These are phyloP conservation scores for Euclidia mi DNA, from an alignment of 2,888 invertebrate genomes.

Conservation along the genomic window DNA sequence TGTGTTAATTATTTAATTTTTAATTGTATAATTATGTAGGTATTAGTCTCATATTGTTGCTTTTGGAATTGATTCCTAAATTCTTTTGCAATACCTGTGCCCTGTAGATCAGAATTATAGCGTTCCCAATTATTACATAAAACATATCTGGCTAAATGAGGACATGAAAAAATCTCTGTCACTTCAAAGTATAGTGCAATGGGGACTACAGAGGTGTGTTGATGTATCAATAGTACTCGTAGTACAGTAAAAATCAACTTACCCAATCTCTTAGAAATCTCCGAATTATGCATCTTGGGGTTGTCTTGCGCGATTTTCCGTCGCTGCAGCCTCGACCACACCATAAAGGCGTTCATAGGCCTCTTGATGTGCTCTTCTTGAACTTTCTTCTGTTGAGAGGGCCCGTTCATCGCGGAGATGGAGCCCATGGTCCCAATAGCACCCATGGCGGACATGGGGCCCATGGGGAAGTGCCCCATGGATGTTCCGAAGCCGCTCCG, in stretches of 20 bases:
- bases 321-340: slow-evolving; percentile 98
- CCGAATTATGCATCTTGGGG: slow-evolving; percentile 99
- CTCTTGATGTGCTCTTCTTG: slow-evolving; percentile 97
- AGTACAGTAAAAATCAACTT: slow-evolving; percentile 75
- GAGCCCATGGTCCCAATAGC: slow-evolving; percentile 89
- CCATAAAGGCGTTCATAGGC: slow-evolving; percentile 99
- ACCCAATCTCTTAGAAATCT: slow-evolving; percentile 98
- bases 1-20: no score
- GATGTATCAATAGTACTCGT: no score
- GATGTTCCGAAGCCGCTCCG: slow-evolving; percentile 91
- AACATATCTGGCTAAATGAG: no score
- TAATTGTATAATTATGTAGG: no score
- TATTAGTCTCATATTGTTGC: no score
- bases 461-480: slow-evolving; percentile 90
- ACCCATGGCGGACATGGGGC: slow-evolving; percentile 89
- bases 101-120: no score
- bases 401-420: slow-evolving; percentile 90
- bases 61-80: no score
- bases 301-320: slow-evolving; percentile 99
- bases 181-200: no score
- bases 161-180: no score
- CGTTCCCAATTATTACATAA: no score
- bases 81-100: no score
- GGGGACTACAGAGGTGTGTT: no score
- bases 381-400: slow-evolving; percentile 87